Conservation (phyloP, 2,113 vertebrate genomes). For the Elanus axillaris region DNA sequence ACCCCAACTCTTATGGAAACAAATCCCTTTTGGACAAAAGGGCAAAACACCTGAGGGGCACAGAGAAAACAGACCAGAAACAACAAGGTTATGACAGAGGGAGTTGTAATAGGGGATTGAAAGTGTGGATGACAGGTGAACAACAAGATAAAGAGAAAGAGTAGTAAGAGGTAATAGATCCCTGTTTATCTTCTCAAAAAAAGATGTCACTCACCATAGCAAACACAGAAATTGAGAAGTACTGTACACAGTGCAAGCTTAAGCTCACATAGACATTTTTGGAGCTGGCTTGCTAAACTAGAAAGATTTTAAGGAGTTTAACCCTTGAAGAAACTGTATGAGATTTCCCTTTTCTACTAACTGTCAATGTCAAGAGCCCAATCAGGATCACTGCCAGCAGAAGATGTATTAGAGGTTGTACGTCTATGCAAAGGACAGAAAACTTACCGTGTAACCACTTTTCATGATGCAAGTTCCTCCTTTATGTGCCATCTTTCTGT, state of each 20-base stretch:
- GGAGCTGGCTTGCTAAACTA: background rate
- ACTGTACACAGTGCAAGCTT: background rate
- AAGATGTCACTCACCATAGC: background rate
- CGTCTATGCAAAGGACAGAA: background rate
- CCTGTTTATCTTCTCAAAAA: background rate
- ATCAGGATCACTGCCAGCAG: background rate
- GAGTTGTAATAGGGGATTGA: background rate
- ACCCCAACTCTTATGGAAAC: background rate
- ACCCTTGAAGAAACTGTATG: background rate
- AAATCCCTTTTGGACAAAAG: background rate
- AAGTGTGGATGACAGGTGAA: background rate
- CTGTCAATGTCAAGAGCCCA: background rate
- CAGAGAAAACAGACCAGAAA: background rate
- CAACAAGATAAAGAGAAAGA: background rate
- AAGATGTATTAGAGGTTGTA: background rate
- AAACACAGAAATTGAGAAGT: background rate
- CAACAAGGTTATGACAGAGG: fast-evolving
- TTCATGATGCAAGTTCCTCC: background rate
- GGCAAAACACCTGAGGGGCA: background rate
- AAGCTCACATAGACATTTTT: background rate
- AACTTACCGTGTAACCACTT: background rate
- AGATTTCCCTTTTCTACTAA: background rate
- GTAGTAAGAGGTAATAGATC: background rate
- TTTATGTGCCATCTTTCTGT: background rate
- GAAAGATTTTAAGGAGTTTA: background rate